Percentiles rank a stretch among this genome's conserved stretches.
Conservation (phyloP, 2,888 invertebrate genomes). For the Aspidiotus rigidus region DNA sequence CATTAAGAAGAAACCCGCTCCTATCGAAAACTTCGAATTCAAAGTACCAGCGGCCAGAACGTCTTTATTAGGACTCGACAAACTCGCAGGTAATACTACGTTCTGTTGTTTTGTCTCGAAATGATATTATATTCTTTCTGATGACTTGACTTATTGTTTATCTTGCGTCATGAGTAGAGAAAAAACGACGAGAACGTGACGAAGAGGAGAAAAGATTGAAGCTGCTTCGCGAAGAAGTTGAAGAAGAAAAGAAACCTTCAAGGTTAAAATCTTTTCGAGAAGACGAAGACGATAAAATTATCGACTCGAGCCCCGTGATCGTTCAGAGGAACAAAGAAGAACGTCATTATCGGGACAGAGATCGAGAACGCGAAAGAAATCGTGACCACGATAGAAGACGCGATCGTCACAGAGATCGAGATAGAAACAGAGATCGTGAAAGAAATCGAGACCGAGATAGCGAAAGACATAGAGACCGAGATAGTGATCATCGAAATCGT, state of each 20-base stretch:
- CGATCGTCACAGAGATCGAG: slow-evolving; percentile 16
- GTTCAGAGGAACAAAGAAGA: slow-evolving; percentile 32
- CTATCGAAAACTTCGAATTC: slow-evolving; percentile 44
- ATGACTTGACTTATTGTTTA: neutral
- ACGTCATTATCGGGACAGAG: slow-evolving; percentile 61
- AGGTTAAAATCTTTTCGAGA: slow-evolving; percentile 52
- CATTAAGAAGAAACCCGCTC: slow-evolving; percentile 57
- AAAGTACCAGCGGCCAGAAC: slow-evolving; percentile 58
- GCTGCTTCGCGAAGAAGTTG: neutral
- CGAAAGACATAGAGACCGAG: slow-evolving; percentile 44
- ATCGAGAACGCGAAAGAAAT: slow-evolving; percentile 56
- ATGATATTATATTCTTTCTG: neutral
- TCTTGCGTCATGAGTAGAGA: slow-evolving; percentile 37
- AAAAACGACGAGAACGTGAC: slow-evolving; percentile 42
- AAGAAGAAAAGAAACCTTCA: slow-evolving; percentile 39
- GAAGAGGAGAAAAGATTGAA: slow-evolving; percentile 38
- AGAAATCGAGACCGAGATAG: slow-evolving; percentile 42
- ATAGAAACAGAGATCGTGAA: slow-evolving; percentile 21
- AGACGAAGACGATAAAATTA: slow-evolving; percentile 42
- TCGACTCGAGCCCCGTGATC: slow-evolving; percentile 17
- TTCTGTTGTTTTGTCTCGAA: neutral
- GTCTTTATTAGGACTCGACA: slow-evolving; percentile 74
- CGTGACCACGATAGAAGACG: slow-evolving; percentile 35
- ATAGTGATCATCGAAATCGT: slow-evolving; percentile 41
- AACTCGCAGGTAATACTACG: slow-evolving; percentile 54